Evolutionary conservation across 2,797 vertebrate species (phyloP).

Genomic region (Melanotaenia parkinsoni): DNA sequence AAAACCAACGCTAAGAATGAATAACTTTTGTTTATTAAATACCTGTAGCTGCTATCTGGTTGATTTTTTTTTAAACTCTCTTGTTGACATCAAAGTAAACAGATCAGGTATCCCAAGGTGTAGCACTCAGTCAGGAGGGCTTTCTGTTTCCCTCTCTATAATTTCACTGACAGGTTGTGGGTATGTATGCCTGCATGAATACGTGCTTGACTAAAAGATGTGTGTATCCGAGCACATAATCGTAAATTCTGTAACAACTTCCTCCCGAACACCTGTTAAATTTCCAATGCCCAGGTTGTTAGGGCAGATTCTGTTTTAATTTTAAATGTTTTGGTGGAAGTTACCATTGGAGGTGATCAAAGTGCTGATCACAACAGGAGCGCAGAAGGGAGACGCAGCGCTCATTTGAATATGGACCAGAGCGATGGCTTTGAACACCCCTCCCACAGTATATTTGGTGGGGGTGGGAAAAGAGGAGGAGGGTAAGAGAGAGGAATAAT

Average conservation of each 20-base stretch:
- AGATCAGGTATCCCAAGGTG: conserved; percentile 80
- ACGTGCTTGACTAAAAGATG: conserved; percentile 58
- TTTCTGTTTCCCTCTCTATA: conserved; percentile 80
- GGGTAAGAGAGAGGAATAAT: conserved; percentile 62
- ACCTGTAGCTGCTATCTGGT: conserved; percentile 74
- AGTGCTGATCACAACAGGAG: conserved; percentile 78
- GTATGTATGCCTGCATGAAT: conserved; percentile 35
- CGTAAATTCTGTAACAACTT: conserved; percentile 83
- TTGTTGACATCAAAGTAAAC: conserved; percentile 83
- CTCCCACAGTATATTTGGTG: conserved; percentile 57
- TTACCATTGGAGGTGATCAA: conserved; percentile 78
- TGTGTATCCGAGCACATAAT: conserved; percentile 75
- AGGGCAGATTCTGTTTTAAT: conserved; percentile 83
- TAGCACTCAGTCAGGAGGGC: conserved; percentile 75
- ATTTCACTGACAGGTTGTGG: conserved; percentile 76
- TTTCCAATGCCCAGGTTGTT: conserved; percentile 82
- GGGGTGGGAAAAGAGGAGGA: conserved; percentile 40
- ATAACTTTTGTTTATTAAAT: conserved; percentile 82
- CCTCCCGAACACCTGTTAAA: conserved; percentile 82
- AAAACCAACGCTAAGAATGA: conserved; percentile 67
- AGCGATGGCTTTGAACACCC: conserved; percentile 79
- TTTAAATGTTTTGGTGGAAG: conserved; percentile 82
- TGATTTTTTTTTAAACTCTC: conserved; percentile 72
- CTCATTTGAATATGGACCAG: conserved; percentile 82
- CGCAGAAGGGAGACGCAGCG: conserved; percentile 50